Evolutionary conservation across 2,888 invertebrate species (phyloP).

Genomic region (Automeris io): DNA sequence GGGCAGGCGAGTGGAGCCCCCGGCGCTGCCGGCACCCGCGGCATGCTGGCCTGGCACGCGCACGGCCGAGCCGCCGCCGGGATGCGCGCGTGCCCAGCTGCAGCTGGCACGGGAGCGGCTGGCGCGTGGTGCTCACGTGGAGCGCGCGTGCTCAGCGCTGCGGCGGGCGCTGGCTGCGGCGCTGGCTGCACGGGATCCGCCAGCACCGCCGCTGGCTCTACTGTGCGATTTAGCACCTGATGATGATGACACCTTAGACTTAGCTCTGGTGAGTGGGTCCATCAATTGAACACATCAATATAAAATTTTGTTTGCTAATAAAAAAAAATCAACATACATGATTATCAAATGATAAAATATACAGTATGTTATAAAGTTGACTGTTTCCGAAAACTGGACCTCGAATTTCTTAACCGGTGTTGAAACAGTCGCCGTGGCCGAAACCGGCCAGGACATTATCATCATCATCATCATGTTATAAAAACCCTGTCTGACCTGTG

Average conservation of each 20-base stretch:
- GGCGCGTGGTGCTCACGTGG: conserved; percentile 87
- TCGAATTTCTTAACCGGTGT: too few species aligned
- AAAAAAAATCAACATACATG: too few species aligned
- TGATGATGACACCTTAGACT: conserved; percentile 89
- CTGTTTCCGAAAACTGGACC: too few species aligned
- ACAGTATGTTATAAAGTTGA: too few species aligned
- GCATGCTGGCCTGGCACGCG: conserved; percentile 85
- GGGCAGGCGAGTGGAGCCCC: conserved; percentile 86
- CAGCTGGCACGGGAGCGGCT: conserved; percentile 85
- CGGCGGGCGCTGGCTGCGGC: conserved; percentile 83
- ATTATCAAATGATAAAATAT: too few species aligned
- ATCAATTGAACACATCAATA: too few species aligned
- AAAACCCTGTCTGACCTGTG: too few species aligned
- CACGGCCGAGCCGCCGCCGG: conserved; percentile 24
- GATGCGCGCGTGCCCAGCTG: conserved; percentile 87
- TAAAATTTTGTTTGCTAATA: too few species aligned
- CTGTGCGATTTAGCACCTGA: conserved; percentile 90
- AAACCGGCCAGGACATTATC: too few species aligned
- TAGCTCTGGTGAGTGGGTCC: conserved; percentile 86
- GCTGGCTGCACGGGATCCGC: conserved; percentile 62
- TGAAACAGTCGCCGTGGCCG: too few species aligned
- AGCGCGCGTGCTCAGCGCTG: conserved; percentile 86
- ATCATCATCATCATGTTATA: too few species aligned
- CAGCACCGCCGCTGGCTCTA: conserved; percentile 82
- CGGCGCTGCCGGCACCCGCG: conserved; percentile 84